These are phyloP conservation scores for Ophthalmolycus amberensis DNA, from an alignment of 2,113 vertebrate genomes.

Conservation along the genomic window DNA sequence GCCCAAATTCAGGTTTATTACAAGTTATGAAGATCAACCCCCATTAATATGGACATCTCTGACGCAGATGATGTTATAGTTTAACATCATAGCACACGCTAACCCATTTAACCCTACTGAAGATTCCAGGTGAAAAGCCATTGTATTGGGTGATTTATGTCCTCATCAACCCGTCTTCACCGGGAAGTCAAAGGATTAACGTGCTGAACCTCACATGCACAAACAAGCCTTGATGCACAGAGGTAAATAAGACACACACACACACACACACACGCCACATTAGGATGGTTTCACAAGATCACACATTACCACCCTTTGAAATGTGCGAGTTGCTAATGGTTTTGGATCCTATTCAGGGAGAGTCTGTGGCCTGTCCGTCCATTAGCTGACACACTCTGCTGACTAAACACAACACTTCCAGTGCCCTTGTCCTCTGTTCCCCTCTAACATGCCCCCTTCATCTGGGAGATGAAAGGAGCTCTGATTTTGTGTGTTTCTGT, in stretches of 20 bases:
- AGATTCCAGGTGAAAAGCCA: neutral
- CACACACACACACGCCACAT: neutral
- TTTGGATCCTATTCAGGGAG: constrained; percentile 65
- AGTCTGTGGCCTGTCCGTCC: constrained; percentile 60
- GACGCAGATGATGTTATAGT: neutral
- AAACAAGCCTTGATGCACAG: constrained; percentile 13
- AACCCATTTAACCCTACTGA: neutral
- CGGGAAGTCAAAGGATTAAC: neutral
- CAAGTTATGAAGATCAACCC: neutral
- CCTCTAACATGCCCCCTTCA: constrained; percentile 9
- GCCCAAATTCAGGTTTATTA: neutral
- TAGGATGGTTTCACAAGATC: constrained; percentile 61
- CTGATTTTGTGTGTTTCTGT: constrained; percentile 3
- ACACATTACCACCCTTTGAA: constrained; percentile 73
- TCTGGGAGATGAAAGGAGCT: constrained; percentile 38
- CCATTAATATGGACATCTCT: neutral
- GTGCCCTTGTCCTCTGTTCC: constrained; percentile 56
- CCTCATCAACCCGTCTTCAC: neutral
- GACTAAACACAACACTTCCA: constrained; percentile 72
- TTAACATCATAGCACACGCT: neutral
- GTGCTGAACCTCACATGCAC: constrained; percentile 10
- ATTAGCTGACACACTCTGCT: constrained; percentile 74
- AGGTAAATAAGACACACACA: neutral
- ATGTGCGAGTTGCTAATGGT: constrained; percentile 71
- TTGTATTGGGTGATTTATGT: constrained; percentile 4